phyloP scores from a whole-genome alignment of 2,797 vertebrate species.

The Falco rusticolus region DNA sequence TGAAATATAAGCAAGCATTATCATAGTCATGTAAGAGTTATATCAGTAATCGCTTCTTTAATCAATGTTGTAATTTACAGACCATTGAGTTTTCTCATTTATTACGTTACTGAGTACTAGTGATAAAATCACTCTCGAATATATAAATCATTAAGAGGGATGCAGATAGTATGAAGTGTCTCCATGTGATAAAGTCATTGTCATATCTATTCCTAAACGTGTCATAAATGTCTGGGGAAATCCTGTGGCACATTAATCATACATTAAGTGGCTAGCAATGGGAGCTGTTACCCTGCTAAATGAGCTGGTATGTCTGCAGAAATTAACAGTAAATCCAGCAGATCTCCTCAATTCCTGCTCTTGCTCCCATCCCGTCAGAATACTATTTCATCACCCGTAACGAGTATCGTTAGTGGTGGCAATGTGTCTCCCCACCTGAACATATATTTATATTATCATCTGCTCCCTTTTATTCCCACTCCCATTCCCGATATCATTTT shows the following conservation, averaged over 20 bases:
- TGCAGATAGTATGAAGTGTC: conserved; percentile 40
- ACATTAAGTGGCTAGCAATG: conserved; percentile 76
- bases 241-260: conserved; percentile 80
- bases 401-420: not conserved
- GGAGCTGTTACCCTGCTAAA: not conserved
- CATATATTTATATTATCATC: not conserved
- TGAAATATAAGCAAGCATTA: conserved; percentile 64
- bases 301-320: not conserved
- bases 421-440: conserved; percentile 8
- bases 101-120: conserved; percentile 63
- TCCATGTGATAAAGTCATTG: conserved; percentile 67
- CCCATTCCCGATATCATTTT: not conserved
- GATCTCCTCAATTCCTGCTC: not conserved
- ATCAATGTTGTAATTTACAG: conserved; percentile 82
- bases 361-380: not conserved
- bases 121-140: conserved; percentile 62
- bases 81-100: conserved; percentile 76
- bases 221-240: conserved; percentile 79
- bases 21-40: conserved; percentile 65
- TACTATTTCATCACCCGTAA: not conserved
- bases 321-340: conserved; percentile 16
- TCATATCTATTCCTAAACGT: conserved; percentile 77
- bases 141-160: conserved; percentile 70
- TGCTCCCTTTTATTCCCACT: not conserved
- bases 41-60: conserved; percentile 73